Evolutionary conservation across 2,888 invertebrate species (phyloP), one percentile per base, ranked within the genome.

Genomic region (Cantharis flavilabris): DNA sequence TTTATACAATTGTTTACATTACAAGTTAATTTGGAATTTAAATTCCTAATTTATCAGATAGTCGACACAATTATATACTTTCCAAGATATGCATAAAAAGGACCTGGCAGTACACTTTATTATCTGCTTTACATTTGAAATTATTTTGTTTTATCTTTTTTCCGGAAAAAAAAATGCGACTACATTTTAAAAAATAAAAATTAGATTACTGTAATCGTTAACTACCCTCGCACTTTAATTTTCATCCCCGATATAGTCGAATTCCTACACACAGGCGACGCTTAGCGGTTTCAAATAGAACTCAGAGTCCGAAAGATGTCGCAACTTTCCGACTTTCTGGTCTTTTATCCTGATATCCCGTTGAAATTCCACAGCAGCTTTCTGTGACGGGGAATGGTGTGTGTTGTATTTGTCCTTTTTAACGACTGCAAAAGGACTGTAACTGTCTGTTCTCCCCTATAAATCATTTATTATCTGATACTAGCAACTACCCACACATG

Each of bases 1-100:
- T 87, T 88, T 87, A 87, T 87, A 86, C 88, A 88, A 88, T 88
- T 88, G 88, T 88, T 88, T 88, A 88, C 88, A 87, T 87, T 86
- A 85, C 87, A 85, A 88, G 87, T 88, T 88, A 87, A 88, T 88
- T 88, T 87, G 84, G 86, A 87, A 88, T 88, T 88, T 87, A 87
- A 88, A 88, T 87, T 88, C 85, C 84, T 86, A 84, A 87, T 88
- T 88, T 86, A 88, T 88, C 87, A 86, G 87, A 86, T 84, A 83
- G 75, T 75, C 75, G 72, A 72, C 78, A 69, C 78, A 75, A 78
- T 78, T 76, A 71, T 76, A 70, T 69, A 67, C 70, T 67, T 70
- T 20, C 33, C 26, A 69, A 69, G 69, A 71, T 67, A 62, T 49
- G 71, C 69, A 73, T 69, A 67, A 71, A 71, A 77, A 77, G 75